Conservation (phyloP, 1,140 invertebrate genomes). For the Dendrolimus kikuchii region DNA sequence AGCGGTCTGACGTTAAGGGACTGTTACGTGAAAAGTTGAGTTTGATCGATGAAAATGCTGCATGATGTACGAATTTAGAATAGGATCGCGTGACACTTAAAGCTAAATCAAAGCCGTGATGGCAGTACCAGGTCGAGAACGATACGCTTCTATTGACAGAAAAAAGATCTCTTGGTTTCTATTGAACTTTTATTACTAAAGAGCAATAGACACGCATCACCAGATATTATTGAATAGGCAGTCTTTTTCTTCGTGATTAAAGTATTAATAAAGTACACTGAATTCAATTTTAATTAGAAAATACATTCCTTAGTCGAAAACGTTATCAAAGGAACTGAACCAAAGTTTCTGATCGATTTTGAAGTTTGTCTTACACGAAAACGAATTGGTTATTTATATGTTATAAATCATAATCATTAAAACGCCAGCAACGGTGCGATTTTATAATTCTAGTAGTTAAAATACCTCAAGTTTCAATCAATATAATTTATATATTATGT, state of each 20-base stretch:
- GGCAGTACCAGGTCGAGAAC: slow-evolving; percentile 35
- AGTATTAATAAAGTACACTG: slow-evolving; percentile 8
- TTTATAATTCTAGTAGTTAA: too few species aligned
- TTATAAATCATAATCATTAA: too few species aligned
- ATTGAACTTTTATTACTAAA: slow-evolving; percentile 9
- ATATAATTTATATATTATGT: too few species aligned
- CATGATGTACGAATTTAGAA: slow-evolving; percentile 6
- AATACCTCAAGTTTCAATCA: too few species aligned
- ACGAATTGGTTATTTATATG: too few species aligned
- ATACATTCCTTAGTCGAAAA: too few species aligned
- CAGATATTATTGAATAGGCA: slow-evolving; percentile 1
- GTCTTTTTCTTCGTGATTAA: background rate
- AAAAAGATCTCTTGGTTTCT: slow-evolving; percentile 43
- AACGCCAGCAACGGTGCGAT: too few species aligned
- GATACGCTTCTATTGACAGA: slow-evolving; percentile 9
- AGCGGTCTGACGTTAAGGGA: background rate
- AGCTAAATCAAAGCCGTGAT: slow-evolving; percentile 30
- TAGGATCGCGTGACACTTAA: slow-evolving; percentile 40
- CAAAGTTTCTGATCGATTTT: too few species aligned
- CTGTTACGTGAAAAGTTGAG: slow-evolving; percentile 2
- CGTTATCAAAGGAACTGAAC: too few species aligned
- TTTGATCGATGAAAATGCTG: slow-evolving; percentile 27
- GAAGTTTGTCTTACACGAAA: too few species aligned
- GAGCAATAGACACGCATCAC: slow-evolving; percentile 1
- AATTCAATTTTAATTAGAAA: background rate